Conservation (phyloP, 1,140 invertebrate species). For the Spodoptera litura region DNA sequence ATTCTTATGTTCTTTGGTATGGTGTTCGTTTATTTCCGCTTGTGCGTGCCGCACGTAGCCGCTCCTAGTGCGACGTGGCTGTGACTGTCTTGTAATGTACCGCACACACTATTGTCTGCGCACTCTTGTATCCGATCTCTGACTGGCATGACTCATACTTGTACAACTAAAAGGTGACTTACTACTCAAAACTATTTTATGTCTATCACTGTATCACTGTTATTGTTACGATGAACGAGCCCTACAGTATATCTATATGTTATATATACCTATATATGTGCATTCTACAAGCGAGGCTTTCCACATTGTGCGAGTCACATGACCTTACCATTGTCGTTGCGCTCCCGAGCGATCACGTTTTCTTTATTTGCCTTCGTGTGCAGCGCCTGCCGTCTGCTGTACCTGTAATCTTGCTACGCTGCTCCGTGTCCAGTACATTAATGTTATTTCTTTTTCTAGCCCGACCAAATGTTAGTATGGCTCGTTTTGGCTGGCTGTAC, state of each 20-base stretch:
- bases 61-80: slow-evolving; percentile 81
- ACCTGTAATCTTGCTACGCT: slow-evolving; percentile 1
- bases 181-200: slow-evolving; percentile 87
- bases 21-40: slow-evolving; percentile 59
- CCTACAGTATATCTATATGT: slow-evolving; percentile 30
- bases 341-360: slow-evolving; percentile 74
- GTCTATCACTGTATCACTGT: slow-evolving; percentile 66
- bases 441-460: slow-evolving; percentile 83
- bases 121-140: slow-evolving; percentile 72
- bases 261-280: slow-evolving; percentile 67
- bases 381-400: slow-evolving; percentile 24
- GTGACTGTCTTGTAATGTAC: slow-evolving; percentile 77
- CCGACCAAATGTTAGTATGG: slow-evolving; percentile 84
- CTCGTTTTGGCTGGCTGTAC: slow-evolving; percentile 83
- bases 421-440: slow-evolving; percentile 74
- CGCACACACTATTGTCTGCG: slow-evolving; percentile 48
- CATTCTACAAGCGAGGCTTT: slow-evolving; percentile 76
- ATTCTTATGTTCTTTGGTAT: slow-evolving; percentile 61
- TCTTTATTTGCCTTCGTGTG: slow-evolving; percentile 72
- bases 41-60: slow-evolving; percentile 62
- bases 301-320: slow-evolving; percentile 69
- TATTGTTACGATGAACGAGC: slow-evolving; percentile 65
- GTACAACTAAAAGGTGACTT: slow-evolving; percentile 86
- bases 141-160: slow-evolving; percentile 71
- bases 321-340: slow-evolving; percentile 64